Conservation (phyloP, 2,797 vertebrate genomes). For the Oophaga sylvatica region DNA sequence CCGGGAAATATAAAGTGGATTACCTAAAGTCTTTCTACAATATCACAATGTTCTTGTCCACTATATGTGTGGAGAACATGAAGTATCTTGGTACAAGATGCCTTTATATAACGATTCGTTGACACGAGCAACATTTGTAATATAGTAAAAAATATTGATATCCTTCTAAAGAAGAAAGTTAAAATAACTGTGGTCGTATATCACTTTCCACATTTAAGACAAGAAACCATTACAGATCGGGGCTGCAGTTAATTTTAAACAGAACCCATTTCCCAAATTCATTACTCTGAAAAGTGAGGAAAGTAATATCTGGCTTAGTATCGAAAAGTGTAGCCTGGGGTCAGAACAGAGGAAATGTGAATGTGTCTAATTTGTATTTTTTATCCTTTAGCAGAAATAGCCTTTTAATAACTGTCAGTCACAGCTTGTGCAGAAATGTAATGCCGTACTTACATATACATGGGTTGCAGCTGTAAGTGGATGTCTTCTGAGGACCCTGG, state of each 20-base stretch:
- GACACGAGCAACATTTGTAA: neutral
- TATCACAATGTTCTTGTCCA: constrained; percentile 16
- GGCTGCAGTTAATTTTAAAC: constrained; percentile 29
- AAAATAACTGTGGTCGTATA: constrained; percentile 26
- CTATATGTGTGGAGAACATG: neutral
- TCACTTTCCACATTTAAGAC: constrained; percentile 33
- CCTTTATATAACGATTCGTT: neutral
- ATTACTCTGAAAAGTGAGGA: constrained; percentile 27
- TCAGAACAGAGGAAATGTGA: constrained; percentile 56
- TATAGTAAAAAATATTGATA: constrained; percentile 6
- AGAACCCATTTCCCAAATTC: constrained; percentile 43
- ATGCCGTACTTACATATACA: constrained; percentile 92
- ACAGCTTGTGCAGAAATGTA: constrained; percentile 30
- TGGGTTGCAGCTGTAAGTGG: constrained; percentile 98
- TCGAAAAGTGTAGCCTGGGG: constrained; percentile 56
- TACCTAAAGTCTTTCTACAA: neutral
- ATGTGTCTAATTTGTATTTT: constrained; percentile 62
- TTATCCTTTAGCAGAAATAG: constrained; percentile 53
- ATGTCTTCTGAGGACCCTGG: constrained; percentile 98
- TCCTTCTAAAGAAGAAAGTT: constrained; percentile 14
- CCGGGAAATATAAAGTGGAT: neutral
- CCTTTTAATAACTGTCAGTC: constrained; percentile 60
- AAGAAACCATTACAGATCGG: constrained; percentile 40
- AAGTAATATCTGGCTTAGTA: constrained; percentile 40
- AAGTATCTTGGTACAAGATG: neutral